Evolutionary conservation across 2,888 invertebrate genomes (phyloP).

Genomic region (Theretra japonica): DNA sequence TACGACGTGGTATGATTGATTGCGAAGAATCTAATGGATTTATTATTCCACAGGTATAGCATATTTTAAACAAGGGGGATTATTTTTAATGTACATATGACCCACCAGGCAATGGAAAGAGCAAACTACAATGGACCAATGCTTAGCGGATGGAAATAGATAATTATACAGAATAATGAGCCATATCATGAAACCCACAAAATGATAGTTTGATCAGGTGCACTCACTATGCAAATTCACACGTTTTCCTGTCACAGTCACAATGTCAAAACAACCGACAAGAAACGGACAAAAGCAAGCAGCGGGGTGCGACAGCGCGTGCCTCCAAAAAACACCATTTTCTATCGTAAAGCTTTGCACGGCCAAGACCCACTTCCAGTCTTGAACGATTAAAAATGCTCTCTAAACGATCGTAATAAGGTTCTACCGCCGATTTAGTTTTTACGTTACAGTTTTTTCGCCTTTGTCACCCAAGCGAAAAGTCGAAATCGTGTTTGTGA

Average conservation of each 20-base stretch:
- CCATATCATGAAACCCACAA: neutral
- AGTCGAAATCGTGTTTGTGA: constrained; percentile 78
- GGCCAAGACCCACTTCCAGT: constrained; percentile 73
- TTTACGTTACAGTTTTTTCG: constrained; percentile 56
- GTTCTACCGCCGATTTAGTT: constrained; percentile 40
- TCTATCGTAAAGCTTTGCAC: constrained; percentile 59
- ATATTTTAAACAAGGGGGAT: no score
- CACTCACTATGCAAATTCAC: neutral
- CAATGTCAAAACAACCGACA: neutral
- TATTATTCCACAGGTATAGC: no score
- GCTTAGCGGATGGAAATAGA: no score
- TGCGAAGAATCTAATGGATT: no score
- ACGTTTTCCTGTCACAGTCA: neutral
- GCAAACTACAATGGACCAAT: no score
- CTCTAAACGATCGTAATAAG: constrained; percentile 51
- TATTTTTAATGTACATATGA: no score
- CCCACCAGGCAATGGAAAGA: no score
- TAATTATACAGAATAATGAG: no score
- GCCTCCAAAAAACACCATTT: constrained; percentile 64
- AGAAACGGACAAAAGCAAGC: constrained; percentile 53
- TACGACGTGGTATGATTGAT: no score
- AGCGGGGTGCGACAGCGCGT: constrained; percentile 62
- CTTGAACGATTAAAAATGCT: constrained; percentile 48
- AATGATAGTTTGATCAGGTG: neutral
- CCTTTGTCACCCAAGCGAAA: constrained; percentile 79